A percentile compares a stretch with the other conserved stretches of the same genome.
Evolutionary conservation across 2,888 invertebrate species (phyloP).

Genomic region (Drosophila kuntzei): DNA sequence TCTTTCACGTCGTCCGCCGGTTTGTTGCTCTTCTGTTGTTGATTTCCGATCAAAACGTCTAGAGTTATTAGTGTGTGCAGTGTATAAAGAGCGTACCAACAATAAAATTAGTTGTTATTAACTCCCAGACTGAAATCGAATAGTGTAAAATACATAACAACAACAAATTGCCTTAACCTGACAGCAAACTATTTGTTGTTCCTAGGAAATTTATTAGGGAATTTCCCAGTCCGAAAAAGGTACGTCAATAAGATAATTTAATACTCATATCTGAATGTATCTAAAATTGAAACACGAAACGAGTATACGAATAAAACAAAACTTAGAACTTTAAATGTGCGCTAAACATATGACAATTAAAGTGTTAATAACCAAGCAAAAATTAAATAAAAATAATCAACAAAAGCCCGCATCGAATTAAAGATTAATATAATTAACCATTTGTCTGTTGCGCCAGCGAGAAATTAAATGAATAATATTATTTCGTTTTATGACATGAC

Average conservation of each 20-base stretch:
- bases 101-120: slow-evolving; percentile 3
- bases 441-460: slow-evolving; percentile 25
- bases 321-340: slow-evolving; percentile 43
- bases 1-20: slow-evolving; percentile 46
- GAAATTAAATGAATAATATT: slow-evolving; percentile 19
- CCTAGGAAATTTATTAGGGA: slow-evolving; percentile 31
- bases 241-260: slow-evolving; percentile 28
- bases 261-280: slow-evolving; percentile 21
- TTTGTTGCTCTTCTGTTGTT: slow-evolving; percentile 17
- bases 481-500: slow-evolving; percentile 18
- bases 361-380: slow-evolving; percentile 54
- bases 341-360: slow-evolving; percentile 64
- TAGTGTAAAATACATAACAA: slow-evolving; percentile 5
- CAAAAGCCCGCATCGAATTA: slow-evolving; percentile 8
- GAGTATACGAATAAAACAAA: slow-evolving; percentile 17
- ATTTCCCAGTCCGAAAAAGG: slow-evolving; percentile 29
- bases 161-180: neutral
- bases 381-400: slow-evolving; percentile 4
- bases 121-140: neutral
- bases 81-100: slow-evolving; percentile 32
- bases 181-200: slow-evolving; percentile 13
- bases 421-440: slow-evolving; percentile 28
- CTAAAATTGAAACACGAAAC: slow-evolving; percentile 15
- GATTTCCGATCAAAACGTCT: slow-evolving; percentile 35
- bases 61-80: slow-evolving; percentile 6